Evolutionary conservation across 2,888 invertebrate species (phyloP).

Genomic region (Branchipolynoe longqiensis): DNA sequence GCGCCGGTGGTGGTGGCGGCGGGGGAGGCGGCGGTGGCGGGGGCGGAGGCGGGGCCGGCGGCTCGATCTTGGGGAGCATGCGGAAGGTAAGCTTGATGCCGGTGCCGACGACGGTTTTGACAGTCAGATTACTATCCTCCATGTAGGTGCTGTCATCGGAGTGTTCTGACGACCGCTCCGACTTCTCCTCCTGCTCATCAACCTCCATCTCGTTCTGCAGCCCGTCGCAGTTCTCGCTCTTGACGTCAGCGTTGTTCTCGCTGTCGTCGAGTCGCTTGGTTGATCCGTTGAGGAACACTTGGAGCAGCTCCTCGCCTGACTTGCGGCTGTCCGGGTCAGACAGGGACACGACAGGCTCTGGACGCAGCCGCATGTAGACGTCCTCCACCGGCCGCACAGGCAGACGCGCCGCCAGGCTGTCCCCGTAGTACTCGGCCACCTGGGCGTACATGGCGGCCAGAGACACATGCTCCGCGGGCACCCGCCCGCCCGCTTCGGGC

Average conservation of each 20-base stretch:
- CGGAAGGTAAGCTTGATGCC: conserved; percentile 81
- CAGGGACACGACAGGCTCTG: conserved; percentile 70
- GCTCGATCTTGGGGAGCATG: conserved; percentile 59
- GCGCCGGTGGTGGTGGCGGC: background rate
- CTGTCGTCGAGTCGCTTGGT: conserved; percentile 34
- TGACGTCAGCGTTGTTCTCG: conserved; percentile 40
- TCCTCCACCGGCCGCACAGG: conserved; percentile 69
- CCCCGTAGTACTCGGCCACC: conserved; percentile 80
- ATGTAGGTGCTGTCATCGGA: conserved; percentile 65
- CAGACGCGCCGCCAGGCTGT: conserved; percentile 75
- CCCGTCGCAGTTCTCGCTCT: conserved; percentile 59
- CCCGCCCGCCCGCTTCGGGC: background rate
- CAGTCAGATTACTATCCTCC: conserved; percentile 69
- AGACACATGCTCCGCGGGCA: conserved; percentile 7
- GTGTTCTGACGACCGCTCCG: conserved; percentile 64
- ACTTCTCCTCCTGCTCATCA: conserved; percentile 64
- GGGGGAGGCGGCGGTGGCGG: conserved; percentile 10
- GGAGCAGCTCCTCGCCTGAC: conserved; percentile 78
- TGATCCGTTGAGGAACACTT: conserved; percentile 74
- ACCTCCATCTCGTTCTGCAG: conserved; percentile 66
- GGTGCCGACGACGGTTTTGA: conserved; percentile 76
- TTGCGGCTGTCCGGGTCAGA: conserved; percentile 73
- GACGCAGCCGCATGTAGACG: conserved; percentile 69
- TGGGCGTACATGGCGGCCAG: conserved; percentile 72
- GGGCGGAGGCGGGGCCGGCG: background rate